Percentiles rank a stretch among this genome's conserved stretches.
These are phyloP conservation scores for Cephus pulcher DNA, from an alignment of 2,888 invertebrate species.

Conservation along the genomic window DNA sequence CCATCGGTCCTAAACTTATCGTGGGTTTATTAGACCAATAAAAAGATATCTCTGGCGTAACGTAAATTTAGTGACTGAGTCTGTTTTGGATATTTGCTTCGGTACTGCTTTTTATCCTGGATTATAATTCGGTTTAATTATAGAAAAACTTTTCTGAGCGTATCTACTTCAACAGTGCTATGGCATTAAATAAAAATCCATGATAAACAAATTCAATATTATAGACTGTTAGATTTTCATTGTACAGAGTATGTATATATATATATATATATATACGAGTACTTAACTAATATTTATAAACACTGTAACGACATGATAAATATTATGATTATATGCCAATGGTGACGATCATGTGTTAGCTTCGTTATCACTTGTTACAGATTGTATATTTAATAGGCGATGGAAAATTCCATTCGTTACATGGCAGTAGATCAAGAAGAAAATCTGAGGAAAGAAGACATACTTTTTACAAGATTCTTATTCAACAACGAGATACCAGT, in stretches of 20 bases:
- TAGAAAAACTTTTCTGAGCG: neutral
- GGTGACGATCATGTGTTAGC: neutral
- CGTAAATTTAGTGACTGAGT: neutral
- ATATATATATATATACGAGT: too few species aligned
- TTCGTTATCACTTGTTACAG: neutral
- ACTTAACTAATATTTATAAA: too few species aligned
- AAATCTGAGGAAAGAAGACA: too few species aligned
- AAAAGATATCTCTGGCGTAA: neutral
- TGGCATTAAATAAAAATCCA: neutral
- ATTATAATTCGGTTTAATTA: too few species aligned
- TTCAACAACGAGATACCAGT: too few species aligned
- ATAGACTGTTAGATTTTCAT: neutral
- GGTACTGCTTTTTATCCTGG: too few species aligned
- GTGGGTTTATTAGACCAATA: neutral
- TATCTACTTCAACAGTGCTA: neutral
- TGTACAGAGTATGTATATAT: too few species aligned
- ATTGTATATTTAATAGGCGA: neutral
- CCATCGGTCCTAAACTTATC: neutral
- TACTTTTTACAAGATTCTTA: neutral
- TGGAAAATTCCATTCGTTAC: neutral
- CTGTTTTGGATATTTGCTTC: neutral
- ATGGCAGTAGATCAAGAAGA: too few species aligned
- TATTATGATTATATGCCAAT: neutral
- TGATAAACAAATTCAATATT: neutral
- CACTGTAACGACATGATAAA: neutral